Conservation (phyloP, 2,888 invertebrate genomes). For the Lasioglossum vierecki region DNA sequence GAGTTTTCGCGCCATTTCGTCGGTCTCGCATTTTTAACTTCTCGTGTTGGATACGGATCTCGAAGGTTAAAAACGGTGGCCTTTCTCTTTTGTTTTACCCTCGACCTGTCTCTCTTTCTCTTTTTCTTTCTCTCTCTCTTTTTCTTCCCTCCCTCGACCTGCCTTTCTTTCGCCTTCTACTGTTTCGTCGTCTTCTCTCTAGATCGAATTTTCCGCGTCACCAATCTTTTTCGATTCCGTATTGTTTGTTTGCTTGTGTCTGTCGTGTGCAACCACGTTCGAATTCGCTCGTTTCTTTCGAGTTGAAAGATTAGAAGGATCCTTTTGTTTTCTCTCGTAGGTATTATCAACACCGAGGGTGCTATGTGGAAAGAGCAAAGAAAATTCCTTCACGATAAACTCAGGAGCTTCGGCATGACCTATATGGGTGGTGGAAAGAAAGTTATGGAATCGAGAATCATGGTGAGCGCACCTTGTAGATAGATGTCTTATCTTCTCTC, state of each 20-base stretch:
- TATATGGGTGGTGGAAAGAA: constrained; percentile 92
- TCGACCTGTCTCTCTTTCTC: not conserved
- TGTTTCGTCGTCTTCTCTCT: not conserved
- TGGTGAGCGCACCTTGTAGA: constrained; percentile 86
- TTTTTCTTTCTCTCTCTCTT: not conserved
- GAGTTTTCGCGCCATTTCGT: constrained; percentile 15
- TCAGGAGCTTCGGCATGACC: constrained; percentile 95
- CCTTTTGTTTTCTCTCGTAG: constrained; percentile 84
- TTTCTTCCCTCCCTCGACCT: not conserved
- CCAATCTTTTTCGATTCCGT: constrained; percentile 27
- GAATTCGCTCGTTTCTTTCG: too few species aligned
- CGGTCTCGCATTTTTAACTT: not conserved
- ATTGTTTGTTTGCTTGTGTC: too few species aligned
- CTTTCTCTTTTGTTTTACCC: not conserved
- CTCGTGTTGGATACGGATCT: not conserved
- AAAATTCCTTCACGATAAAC: constrained; percentile 93
- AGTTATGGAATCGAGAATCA: constrained; percentile 93
- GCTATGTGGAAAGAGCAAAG: constrained; percentile 96
- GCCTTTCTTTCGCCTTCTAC: not conserved
- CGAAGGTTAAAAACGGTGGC: constrained; percentile 3
- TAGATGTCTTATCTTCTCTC: not conserved
- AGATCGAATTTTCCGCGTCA: not conserved
- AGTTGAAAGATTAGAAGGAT: not conserved
- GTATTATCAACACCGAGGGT: constrained; percentile 95
- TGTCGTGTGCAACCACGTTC: not conserved